Conservation (phyloP, 2,797 vertebrate genomes). For the Lacerta agilis region DNA sequence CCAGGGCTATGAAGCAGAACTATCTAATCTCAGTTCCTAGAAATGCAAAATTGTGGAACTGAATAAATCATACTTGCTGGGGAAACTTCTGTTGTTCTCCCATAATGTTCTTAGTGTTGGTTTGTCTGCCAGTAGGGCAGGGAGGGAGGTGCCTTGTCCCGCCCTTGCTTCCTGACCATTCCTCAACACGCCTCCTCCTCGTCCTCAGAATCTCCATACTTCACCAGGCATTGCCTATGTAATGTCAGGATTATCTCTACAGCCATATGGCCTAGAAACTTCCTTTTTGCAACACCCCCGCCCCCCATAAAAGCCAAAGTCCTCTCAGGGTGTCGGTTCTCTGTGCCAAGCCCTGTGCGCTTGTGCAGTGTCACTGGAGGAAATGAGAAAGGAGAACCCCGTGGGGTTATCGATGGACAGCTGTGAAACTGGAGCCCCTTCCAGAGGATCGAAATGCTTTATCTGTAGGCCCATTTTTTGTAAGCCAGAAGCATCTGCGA, state of each 20-base stretch:
- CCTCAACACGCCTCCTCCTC: too few species aligned
- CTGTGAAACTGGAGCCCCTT: background rate
- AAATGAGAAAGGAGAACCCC: background rate
- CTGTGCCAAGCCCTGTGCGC: background rate
- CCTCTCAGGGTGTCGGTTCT: background rate
- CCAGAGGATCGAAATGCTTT: background rate
- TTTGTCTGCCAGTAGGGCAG: background rate
- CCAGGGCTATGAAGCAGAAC: background rate
- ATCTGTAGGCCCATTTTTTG: too few species aligned
- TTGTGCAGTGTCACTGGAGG: background rate
- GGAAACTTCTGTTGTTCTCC: background rate
- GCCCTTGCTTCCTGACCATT: background rate
- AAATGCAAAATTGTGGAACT: background rate
- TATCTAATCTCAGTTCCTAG: background rate
- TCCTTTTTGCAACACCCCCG: background rate
- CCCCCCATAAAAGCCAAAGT: background rate
- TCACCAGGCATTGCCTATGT: background rate
- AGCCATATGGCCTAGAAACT: background rate
- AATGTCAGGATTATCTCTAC: conserved; percentile 3
- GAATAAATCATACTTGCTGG: background rate
- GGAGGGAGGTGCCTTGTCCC: background rate
- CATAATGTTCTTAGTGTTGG: background rate
- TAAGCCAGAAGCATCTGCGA: background rate
- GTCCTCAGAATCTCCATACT: background rate
- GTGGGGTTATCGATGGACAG: background rate